Evolutionary conservation across 2,113 vertebrate genomes (phyloP).

Genomic region (Dipodomys stephensi): DNA sequence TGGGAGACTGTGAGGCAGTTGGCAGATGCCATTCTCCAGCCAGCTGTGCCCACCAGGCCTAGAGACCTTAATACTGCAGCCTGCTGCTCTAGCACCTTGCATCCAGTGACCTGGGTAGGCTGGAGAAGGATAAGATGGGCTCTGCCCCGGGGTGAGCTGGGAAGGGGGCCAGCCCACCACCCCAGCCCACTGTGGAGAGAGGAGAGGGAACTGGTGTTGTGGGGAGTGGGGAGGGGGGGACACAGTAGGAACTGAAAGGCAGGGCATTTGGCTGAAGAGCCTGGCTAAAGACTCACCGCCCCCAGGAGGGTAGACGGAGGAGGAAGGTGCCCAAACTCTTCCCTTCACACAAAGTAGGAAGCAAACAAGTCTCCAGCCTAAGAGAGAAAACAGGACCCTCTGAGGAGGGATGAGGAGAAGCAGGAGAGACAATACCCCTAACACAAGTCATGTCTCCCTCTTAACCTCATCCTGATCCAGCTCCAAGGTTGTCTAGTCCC

Average conservation of each 20-base stretch:
- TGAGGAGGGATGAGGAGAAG: not conserved
- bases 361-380: not conserved
- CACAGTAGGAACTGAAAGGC: not conserved
- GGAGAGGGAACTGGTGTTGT: not conserved
- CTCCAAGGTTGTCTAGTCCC: not conserved
- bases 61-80: not conserved
- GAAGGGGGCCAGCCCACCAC: not conserved
- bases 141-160: not conserved
- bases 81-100: slow-evolving; percentile 7
- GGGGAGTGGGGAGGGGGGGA: not conserved
- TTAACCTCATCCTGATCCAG: not conserved
- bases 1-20: not conserved
- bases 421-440: not conserved
- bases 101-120: not conserved
- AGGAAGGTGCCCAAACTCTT: slow-evolving; percentile 55
- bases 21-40: not conserved
- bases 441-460: not conserved
- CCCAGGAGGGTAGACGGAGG: not conserved
- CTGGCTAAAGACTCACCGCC: not conserved
- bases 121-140: not conserved
- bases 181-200: not conserved
- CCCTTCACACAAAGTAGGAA: not conserved
- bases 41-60: not conserved
- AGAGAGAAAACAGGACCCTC: not conserved
- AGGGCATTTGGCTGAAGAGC: slow-evolving; percentile 77